phyloP scores from a whole-genome alignment of 2,797 vertebrate genomes.

The Acanthurus tractus region DNA sequence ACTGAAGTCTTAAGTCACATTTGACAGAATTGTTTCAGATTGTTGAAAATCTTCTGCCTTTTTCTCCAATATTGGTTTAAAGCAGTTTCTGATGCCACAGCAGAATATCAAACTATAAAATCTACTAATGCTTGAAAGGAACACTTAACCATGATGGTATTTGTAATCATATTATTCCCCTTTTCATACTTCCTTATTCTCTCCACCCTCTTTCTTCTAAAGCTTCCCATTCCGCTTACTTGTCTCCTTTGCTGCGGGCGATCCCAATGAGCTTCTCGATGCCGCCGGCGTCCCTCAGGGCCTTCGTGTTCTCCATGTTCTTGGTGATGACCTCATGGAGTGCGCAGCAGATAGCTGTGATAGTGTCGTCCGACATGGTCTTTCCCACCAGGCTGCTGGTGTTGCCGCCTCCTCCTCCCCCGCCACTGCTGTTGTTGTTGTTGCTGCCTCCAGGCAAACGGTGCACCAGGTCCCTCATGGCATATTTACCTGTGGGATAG shows the following conservation, averaged over 20 bases:
- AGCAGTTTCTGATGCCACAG: not conserved
- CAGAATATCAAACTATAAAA: no score
- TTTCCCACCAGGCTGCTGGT: slow-evolving; percentile 86
- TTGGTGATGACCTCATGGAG: slow-evolving; percentile 99
- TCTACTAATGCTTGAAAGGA: no score
- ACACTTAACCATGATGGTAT: not conserved
- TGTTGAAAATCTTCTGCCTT: no score
- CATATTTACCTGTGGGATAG: slow-evolving; percentile 92
- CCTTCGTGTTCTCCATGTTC: slow-evolving; percentile 99
- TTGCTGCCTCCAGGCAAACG: slow-evolving; percentile 95
- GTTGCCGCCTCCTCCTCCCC: slow-evolving; percentile 53
- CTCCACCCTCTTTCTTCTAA: not conserved
- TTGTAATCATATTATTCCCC: not conserved
- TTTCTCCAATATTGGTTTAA: not conserved
- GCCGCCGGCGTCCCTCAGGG: slow-evolving; percentile 97
- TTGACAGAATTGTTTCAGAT: not conserved
- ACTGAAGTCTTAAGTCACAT: not conserved
- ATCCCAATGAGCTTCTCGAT: slow-evolving; percentile 98
- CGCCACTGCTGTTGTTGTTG: slow-evolving; percentile 84
- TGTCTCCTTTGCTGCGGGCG: slow-evolving; percentile 99
- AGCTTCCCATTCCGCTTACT: slow-evolving; percentile 86
- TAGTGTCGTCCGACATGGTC: slow-evolving; percentile 98
- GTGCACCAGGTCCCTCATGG: slow-evolving; percentile 98
- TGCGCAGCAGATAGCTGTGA: slow-evolving; percentile 98
- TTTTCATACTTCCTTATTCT: not conserved